Evolutionary conservation across 2,888 invertebrate genomes (phyloP).

Genomic region (Spodoptera littoralis): DNA sequence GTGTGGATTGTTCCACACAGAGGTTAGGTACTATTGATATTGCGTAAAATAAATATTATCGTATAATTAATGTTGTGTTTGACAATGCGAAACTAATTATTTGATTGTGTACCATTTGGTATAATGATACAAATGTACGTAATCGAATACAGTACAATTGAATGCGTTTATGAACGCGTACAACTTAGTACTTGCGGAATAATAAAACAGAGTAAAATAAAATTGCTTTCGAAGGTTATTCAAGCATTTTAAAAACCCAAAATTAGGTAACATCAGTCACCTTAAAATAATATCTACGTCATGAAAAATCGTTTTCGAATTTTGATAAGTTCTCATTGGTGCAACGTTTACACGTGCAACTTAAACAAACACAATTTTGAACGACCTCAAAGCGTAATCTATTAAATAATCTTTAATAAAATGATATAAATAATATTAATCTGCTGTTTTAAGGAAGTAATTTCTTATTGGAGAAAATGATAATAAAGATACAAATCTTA

Average conservation of each 20-base stretch:
- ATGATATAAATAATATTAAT: slow-evolving; percentile 6
- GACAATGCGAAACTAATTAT: slow-evolving; percentile 66
- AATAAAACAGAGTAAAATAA: too few species aligned
- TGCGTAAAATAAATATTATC: slow-evolving; percentile 60
- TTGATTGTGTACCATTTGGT: slow-evolving; percentile 45
- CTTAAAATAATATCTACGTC: too few species aligned
- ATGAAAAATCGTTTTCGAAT: too few species aligned
- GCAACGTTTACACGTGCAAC: too few species aligned
- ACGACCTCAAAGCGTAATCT: slow-evolving; percentile 1
- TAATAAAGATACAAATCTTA: slow-evolving; percentile 26
- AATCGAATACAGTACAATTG: slow-evolving; percentile 12
- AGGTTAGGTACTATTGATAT: slow-evolving; percentile 56
- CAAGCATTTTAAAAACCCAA: too few species aligned
- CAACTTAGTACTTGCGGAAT: background rate
- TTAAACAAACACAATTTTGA: slow-evolving; percentile 8
- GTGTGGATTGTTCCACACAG: slow-evolving; percentile 62
- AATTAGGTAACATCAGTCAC: too few species aligned
- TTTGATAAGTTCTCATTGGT: too few species aligned
- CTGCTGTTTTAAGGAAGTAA: slow-evolving; percentile 14
- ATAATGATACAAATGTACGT: slow-evolving; percentile 27
- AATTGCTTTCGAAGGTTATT: too few species aligned
- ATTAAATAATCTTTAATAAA: slow-evolving; percentile 5
- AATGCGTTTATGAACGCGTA: slow-evolving; percentile 1
- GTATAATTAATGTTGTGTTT: slow-evolving; percentile 59
- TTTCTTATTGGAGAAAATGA: slow-evolving; percentile 14